Evolutionary conservation across 92 coral and sea anemone genomes (phyloP), one percentile per base, ranked within the genome.

Genomic region (Actinernus sp.): DNA sequence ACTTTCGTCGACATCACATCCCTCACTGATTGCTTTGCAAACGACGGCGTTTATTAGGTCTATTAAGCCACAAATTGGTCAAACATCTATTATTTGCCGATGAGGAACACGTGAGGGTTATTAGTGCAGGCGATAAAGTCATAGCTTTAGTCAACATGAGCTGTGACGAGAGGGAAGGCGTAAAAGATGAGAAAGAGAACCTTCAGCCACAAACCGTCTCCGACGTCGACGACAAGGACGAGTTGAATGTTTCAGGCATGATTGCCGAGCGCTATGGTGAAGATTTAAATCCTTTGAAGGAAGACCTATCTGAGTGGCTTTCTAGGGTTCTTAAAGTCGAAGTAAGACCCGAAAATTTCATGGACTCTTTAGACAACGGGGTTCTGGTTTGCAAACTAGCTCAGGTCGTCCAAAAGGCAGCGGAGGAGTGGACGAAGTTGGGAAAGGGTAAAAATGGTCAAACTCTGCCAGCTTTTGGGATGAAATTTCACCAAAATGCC

Each of bases 251-350:
- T 3, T 43, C 72, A 33, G n/a, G n/a, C n/a, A 76, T 63, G 63
- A 80, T 89, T 40, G 85, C 89, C 37, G 99, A 91, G 54, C 81
- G 88, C 14, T 88, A 90, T 1, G 97, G 78, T 53, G 88, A 94
- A 24, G 79, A 80, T 3, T 68, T 94, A 46, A 80, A 79, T 17
- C 98, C 98, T 25, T 44, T 94, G 37, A 85, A 87, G 72, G 98
- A 94, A 57, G 98, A 94, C 54, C 58, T 94, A n/a, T 83, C 93
- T 0, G 97, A 91, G 17, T 95, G 99, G 99, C 55, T 95, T 12
- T 63, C 67, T 17, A 84, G 86, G 33, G 93, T 95, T 11, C 65
- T 94, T 41, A 62, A 94, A 24, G 92, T 87, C 34, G 85, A 95
- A 37, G 78, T 94, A 27, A 90, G 75, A 21, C 89, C 93, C 14